Evolutionary conservation across 2,888 invertebrate species (phyloP).

Genomic region (Isotomurus palustris): DNA sequence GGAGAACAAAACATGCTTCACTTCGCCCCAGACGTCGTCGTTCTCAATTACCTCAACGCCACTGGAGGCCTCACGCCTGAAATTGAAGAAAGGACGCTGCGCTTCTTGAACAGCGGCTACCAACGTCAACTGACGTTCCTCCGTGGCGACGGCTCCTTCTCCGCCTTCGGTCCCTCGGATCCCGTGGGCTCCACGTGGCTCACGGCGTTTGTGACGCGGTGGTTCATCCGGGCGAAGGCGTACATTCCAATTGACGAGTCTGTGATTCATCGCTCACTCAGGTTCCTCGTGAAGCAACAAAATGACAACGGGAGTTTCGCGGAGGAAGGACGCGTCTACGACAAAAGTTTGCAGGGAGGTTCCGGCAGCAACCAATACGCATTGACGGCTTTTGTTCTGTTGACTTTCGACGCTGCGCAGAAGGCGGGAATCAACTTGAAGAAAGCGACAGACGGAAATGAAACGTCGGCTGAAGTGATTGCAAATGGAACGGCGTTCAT

Average conservation of each 20-base stretch:
- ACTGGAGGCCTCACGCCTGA: conserved; percentile 13
- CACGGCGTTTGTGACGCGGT: conserved; percentile 76
- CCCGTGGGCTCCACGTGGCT: conserved; percentile 74
- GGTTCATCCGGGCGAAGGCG: conserved; percentile 66
- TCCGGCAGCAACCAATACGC: conserved; percentile 12
- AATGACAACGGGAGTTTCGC: conserved; percentile 65
- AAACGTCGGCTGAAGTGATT: not conserved
- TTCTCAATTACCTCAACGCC: conserved; percentile 29
- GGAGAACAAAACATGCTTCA: conserved; percentile 42
- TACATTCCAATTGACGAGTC: conserved; percentile 66
- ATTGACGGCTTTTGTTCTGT: conserved; percentile 25
- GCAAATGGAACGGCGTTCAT: not conserved
- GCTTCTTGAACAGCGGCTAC: conserved; percentile 74
- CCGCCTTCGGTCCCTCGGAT: conserved; percentile 71
- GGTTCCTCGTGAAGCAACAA: conserved; percentile 71
- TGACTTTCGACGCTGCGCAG: conserved; percentile 21
- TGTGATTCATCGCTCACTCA: conserved; percentile 62
- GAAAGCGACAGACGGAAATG: too few relatives aligned
- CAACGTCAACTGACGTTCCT: conserved; percentile 85
- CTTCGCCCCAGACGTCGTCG: conserved; percentile 34
- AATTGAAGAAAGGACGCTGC: conserved; percentile 20
- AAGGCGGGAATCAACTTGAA: conserved; percentile 4
- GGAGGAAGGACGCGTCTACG: conserved; percentile 64
- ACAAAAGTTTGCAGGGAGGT: conserved; percentile 69
- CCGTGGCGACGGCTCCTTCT: conserved; percentile 81